Conservation (phyloP, 2,888 invertebrate genomes). For the Cryptosula pallasiana region DNA sequence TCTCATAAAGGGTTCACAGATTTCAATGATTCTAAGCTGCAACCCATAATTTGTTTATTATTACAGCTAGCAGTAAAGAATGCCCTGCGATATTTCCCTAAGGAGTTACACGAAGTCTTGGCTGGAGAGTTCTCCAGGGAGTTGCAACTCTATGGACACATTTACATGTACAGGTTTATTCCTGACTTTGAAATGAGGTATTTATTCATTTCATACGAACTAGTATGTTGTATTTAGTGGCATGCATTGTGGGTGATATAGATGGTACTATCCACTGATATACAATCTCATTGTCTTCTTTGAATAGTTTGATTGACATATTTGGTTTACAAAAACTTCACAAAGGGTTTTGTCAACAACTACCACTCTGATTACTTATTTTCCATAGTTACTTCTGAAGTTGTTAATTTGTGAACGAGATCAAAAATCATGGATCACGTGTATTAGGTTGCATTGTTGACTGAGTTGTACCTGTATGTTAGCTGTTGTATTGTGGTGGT, state of each 20-base stretch:
- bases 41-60: conserved; percentile 4
- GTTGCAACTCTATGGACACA: conserved; percentile 59
- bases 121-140: conserved; percentile 59
- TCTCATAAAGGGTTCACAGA: too few species aligned
- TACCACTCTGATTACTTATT: too few species aligned
- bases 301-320: neutral
- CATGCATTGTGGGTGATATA: neutral
- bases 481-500: conserved; percentile 6
- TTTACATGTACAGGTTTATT: conserved; percentile 61
- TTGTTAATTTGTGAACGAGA: too few species aligned
- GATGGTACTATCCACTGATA: neutral
- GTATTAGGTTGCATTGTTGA: too few species aligned
- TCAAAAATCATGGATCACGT: too few species aligned
- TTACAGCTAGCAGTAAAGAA: conserved; percentile 59
- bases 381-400: too few species aligned
- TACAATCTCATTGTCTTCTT: neutral
- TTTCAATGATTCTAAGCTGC: too few species aligned
- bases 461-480: too few species aligned
- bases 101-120: conserved; percentile 53
- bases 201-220: neutral
- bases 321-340: neutral
- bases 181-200: conserved; percentile 54
- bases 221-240: too few species aligned
- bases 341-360: too few species aligned
- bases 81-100: conserved; percentile 61